Percentiles rank a stretch among this genome's conserved stretches.
These are phyloP conservation scores for Euphydryas editha DNA, from an alignment of 2,888 invertebrate species.

Conservation along the genomic window DNA sequence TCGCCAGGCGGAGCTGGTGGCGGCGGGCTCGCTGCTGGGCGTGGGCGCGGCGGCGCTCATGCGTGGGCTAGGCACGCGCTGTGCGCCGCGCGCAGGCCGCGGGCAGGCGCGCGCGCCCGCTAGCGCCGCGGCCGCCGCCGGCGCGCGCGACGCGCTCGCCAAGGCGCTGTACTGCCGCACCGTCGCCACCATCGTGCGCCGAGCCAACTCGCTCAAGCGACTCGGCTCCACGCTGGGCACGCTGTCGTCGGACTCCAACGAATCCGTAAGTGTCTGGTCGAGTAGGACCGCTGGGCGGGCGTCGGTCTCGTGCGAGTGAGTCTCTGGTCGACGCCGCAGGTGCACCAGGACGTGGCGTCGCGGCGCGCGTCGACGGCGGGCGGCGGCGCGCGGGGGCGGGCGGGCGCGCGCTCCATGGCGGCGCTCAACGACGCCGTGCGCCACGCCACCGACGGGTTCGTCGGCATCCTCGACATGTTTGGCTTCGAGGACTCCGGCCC, in stretches of 20 bases:
- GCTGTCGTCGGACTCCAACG: slow-evolving; percentile 95
- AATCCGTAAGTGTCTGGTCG: slow-evolving; percentile 87
- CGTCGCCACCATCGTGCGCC: slow-evolving; percentile 95
- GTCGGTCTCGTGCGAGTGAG: slow-evolving; percentile 52
- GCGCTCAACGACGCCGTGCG: slow-evolving; percentile 95
- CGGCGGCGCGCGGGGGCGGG: slow-evolving; percentile 87
- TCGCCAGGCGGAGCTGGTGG: slow-evolving; percentile 90
- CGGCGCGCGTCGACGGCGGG: slow-evolving; percentile 93
- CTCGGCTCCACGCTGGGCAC: slow-evolving; percentile 93
- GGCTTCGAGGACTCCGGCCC: slow-evolving; percentile 97
- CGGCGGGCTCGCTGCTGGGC: slow-evolving; percentile 92
- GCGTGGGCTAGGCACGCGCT: slow-evolving; percentile 91
- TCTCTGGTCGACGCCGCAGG: slow-evolving; percentile 25
- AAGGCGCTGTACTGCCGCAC: slow-evolving; percentile 97
- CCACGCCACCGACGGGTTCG: slow-evolving; percentile 97
- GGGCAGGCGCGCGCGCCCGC: slow-evolving; percentile 92
- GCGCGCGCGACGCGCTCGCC: slow-evolving; percentile 94
- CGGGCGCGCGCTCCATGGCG: slow-evolving; percentile 95
- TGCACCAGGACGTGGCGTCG: slow-evolving; percentile 90
- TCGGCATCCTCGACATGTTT: slow-evolving; percentile 98
- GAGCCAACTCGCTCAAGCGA: slow-evolving; percentile 95
- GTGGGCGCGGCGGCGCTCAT: slow-evolving; percentile 90
- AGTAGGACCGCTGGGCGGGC: slow-evolving; percentile 74
- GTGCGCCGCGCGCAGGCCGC: slow-evolving; percentile 91
- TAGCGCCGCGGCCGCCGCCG: slow-evolving; percentile 94